A percentile compares a stretch with the other conserved stretches of the same genome.
These are phyloP conservation scores for Cirrhinus mrigala DNA, from an alignment of 2,797 vertebrate genomes.

Conservation along the genomic window DNA sequence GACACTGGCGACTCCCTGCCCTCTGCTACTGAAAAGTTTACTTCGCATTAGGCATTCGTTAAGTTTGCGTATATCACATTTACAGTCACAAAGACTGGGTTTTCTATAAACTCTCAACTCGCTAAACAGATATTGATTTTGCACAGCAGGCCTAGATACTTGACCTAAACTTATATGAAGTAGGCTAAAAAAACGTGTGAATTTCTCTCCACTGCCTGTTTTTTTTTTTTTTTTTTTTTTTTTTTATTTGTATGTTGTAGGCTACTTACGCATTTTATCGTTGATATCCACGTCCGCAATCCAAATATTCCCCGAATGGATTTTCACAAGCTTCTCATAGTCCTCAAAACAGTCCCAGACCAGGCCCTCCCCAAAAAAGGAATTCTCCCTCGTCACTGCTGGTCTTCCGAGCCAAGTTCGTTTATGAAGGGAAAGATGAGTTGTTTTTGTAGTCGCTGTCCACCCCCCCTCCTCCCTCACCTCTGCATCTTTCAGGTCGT, in stretches of 20 bases:
- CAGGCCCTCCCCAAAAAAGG: constrained; percentile 34
- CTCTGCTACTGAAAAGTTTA: constrained; percentile 69
- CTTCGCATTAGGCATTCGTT: constrained; percentile 5
- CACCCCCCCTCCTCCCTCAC: constrained; percentile 54
- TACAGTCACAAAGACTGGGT: background rate
- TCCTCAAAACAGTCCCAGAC: constrained; percentile 23
- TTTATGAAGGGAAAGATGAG: constrained; percentile 66
- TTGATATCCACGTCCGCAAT: constrained; percentile 33
- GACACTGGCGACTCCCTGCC: constrained; percentile 69
- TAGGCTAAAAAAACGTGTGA: background rate
- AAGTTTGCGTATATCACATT: background rate
- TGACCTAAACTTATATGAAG: background rate
- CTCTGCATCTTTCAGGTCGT: constrained; percentile 64
- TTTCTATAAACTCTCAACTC: background rate
- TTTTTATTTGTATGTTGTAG: background rate
- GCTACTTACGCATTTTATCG: constrained; percentile 65
- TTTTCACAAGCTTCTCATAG: constrained; percentile 37
- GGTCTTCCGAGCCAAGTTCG: constrained; percentile 58
- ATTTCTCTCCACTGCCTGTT: background rate
- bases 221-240: too few species aligned
- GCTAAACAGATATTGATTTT: background rate
- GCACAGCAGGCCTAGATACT: background rate
- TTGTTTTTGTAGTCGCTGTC: constrained; percentile 67
- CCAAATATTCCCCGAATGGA: constrained; percentile 30
- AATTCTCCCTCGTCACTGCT: constrained; percentile 11